These are phyloP conservation scores for Rostrhamus sociabilis DNA, from an alignment of 2,797 vertebrate genomes.

Conservation along the genomic window DNA sequence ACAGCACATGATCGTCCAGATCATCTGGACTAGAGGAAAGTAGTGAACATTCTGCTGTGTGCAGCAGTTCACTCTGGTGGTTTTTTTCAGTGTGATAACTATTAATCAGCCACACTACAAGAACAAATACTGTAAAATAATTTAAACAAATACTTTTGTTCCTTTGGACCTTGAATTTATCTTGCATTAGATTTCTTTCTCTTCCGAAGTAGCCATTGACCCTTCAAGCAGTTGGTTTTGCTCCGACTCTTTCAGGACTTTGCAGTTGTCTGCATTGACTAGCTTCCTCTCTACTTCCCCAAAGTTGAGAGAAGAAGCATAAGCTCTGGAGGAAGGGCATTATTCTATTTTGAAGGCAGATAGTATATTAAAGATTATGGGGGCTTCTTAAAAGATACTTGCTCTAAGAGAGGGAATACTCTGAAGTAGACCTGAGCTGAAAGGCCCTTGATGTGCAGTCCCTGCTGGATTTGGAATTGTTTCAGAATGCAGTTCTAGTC, in stretches of 20 bases:
- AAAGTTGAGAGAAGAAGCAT: neutral
- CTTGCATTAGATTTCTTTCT: neutral
- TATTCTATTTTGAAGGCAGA: neutral
- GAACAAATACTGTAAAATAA: neutral
- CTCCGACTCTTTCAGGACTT: neutral
- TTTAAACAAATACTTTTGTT: neutral
- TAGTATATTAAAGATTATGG: neutral
- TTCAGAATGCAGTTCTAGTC: neutral
- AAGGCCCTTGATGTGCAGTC: neutral
- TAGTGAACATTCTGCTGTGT: accelerated
- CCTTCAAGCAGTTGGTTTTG: neutral
- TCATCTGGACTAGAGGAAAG: neutral
- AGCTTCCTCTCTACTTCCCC: neutral
- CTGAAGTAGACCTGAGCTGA: neutral
- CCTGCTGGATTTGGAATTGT: neutral
- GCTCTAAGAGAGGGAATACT: neutral
- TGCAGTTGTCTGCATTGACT: neutral
- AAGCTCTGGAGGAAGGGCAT: neutral
- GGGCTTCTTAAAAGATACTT: neutral
- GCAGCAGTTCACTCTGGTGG: neutral
- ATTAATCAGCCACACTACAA: neutral
- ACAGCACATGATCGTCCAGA: accelerated
- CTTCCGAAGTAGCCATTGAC: neutral
- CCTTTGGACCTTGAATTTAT: neutral
- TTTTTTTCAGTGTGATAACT: neutral